Conservation (phyloP, 2,113 vertebrate genomes). For the Cygnus atratus region DNA sequence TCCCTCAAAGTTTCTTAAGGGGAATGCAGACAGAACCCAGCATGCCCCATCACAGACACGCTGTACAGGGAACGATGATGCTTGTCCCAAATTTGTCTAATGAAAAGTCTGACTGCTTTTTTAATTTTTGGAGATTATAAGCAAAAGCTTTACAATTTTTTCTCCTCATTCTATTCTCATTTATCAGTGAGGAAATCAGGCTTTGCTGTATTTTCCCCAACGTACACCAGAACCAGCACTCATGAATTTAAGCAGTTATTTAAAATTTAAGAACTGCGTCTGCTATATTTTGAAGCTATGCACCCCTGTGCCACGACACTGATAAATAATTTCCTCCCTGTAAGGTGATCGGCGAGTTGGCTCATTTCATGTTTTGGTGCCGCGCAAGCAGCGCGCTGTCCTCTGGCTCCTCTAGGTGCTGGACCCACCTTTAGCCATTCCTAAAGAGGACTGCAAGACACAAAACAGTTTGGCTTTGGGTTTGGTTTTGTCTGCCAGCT, state of each 20-base stretch:
- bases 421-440: not conserved
- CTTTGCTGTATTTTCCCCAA: not conserved
- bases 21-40: not conserved
- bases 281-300: not conserved
- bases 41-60: accelerated
- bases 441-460: not conserved
- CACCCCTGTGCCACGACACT: not conserved
- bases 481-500: not conserved
- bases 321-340: not conserved
- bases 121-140: not conserved
- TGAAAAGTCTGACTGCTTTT: not conserved
- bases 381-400: not conserved
- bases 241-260: not conserved
- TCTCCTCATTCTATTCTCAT: not conserved
- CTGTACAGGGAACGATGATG: not conserved
- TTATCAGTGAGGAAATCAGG: not conserved
- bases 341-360: not conserved
- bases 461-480: not conserved
- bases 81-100: not conserved
- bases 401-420: not conserved
- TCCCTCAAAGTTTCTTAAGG: not conserved
- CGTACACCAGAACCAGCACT: not conserved
- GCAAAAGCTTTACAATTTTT: not conserved
- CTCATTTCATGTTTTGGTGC: not conserved
- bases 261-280: not conserved